Evolutionary conservation across 2,888 invertebrate species (phyloP).

Genomic region (Lottia scabra): DNA sequence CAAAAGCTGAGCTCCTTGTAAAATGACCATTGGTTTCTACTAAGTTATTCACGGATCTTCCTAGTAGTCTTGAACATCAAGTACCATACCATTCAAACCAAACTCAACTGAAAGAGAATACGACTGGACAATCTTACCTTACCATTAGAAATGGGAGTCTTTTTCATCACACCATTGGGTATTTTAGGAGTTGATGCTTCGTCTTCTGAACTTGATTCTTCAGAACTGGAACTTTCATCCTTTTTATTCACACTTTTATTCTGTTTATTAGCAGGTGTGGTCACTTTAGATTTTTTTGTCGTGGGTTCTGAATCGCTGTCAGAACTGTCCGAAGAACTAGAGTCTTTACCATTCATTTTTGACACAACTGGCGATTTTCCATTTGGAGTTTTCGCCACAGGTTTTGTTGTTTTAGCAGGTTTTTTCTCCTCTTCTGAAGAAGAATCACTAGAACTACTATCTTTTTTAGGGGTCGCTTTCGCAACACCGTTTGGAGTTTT

Average conservation of each 20-base stretch:
- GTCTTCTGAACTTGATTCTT: slow-evolving; percentile 29
- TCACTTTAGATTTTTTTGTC: slow-evolving; percentile 9
- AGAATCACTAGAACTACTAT: slow-evolving; percentile 25
- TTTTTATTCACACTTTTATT: slow-evolving; percentile 8
- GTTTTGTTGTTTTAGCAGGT: neutral
- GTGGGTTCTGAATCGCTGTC: slow-evolving; percentile 31
- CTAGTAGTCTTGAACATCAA: no score
- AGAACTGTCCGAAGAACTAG: slow-evolving; percentile 27
- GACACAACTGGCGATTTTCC: slow-evolving; percentile 8
- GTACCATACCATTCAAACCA: no score
- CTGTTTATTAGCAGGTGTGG: neutral
- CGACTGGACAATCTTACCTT: slow-evolving; percentile 24
- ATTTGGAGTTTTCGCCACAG: neutral
- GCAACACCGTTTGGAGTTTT: slow-evolving; percentile 20
- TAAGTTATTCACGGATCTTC: no score
- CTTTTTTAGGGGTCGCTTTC: slow-evolving; percentile 19
- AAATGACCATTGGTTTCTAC: no score
- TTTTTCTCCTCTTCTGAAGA: slow-evolving; percentile 27
- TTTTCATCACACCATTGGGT: neutral
- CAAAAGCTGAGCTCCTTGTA: no score
- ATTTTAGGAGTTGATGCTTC: slow-evolving; percentile 13
- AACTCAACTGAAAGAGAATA: slow-evolving; percentile 19
- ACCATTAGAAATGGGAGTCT: slow-evolving; percentile 28
- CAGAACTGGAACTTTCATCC: slow-evolving; percentile 15
- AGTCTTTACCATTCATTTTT: slow-evolving; percentile 9